Evolutionary conservation across 2,113 vertebrate genomes (phyloP).

Genomic region (Phylloscopus trochilus): DNA sequence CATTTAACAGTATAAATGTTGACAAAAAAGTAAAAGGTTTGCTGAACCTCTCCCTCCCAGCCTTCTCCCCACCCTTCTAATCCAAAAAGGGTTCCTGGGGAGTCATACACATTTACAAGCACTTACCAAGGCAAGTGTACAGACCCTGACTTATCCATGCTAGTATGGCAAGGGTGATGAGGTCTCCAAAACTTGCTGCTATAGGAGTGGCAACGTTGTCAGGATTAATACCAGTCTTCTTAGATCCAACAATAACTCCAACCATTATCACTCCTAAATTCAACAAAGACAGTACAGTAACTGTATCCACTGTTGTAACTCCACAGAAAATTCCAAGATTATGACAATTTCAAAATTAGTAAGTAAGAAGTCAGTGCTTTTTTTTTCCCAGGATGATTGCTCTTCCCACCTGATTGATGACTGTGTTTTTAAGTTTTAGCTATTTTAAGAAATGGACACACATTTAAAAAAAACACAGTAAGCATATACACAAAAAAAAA

Average conservation of each 20-base stretch:
- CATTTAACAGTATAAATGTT: neutral
- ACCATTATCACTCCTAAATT: slow-evolving; percentile 93
- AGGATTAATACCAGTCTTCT: slow-evolving; percentile 97
- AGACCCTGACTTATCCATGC: slow-evolving; percentile 97
- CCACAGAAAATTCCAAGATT: neutral
- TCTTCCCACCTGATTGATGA: neutral
- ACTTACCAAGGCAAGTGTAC: slow-evolving; percentile 92
- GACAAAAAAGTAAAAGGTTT: neutral
- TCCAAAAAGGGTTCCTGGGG: neutral
- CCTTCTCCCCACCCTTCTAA: neutral
- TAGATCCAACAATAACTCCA: slow-evolving; percentile 95
- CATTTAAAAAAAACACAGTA: neutral
- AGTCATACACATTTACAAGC: neutral
- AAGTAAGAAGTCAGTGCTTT: neutral
- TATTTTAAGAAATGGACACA: neutral
- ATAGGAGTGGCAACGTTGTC: slow-evolving; percentile 98
- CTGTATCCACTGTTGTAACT: neutral
- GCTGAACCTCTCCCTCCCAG: neutral
- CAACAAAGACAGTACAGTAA: neutral
- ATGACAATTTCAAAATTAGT: neutral
- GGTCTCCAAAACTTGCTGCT: slow-evolving; percentile 95
- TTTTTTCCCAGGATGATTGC: neutral
- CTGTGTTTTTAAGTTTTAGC: neutral
- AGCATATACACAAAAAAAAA: neutral
- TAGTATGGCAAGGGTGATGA: slow-evolving; percentile 94